Conservation (phyloP, 2,888 invertebrate genomes). For the Drosophila crucigera region DNA sequence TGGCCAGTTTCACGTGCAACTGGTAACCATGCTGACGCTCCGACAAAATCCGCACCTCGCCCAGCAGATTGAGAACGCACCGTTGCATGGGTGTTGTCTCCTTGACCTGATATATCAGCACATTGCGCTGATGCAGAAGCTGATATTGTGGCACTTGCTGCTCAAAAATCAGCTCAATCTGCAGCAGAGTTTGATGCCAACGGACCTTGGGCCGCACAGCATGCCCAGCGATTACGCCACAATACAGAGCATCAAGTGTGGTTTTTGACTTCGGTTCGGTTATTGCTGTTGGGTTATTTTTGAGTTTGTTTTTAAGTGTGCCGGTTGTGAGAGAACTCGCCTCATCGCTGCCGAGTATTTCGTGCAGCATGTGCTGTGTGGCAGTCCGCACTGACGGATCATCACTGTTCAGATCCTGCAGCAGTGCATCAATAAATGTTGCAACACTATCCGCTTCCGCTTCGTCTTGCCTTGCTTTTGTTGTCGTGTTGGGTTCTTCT, state of each 20-base stretch:
- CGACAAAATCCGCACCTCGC: constrained; percentile 46
- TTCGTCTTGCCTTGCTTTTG: background rate
- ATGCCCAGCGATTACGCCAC: background rate
- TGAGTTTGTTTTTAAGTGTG: background rate
- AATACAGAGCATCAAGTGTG: constrained; percentile 12
- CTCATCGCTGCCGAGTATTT: background rate
- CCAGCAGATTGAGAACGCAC: constrained; percentile 52
- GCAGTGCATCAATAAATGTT: constrained; percentile 15
- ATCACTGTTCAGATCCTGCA: constrained; percentile 12
- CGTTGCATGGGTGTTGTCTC: constrained; percentile 49
- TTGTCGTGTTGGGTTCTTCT: rapidly evolving
- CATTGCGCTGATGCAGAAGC: constrained; percentile 22
- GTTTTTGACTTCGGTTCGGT: background rate
- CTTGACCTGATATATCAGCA: constrained; percentile 41
- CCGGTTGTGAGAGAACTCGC: too few species aligned
- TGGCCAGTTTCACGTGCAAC: constrained; percentile 56
- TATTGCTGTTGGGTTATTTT: background rate
- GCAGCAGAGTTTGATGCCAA: constrained; percentile 51
- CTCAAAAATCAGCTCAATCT: constrained; percentile 52
- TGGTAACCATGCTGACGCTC: constrained; percentile 52
- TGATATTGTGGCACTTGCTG: constrained; percentile 57
- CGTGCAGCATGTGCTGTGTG: constrained; percentile 7
- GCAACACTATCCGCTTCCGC: background rate
- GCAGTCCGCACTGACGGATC: background rate
- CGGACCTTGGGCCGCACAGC: constrained; percentile 54